Evolutionary conservation across 2,888 invertebrate species (phyloP).

Genomic region (Lysandra coridon): DNA sequence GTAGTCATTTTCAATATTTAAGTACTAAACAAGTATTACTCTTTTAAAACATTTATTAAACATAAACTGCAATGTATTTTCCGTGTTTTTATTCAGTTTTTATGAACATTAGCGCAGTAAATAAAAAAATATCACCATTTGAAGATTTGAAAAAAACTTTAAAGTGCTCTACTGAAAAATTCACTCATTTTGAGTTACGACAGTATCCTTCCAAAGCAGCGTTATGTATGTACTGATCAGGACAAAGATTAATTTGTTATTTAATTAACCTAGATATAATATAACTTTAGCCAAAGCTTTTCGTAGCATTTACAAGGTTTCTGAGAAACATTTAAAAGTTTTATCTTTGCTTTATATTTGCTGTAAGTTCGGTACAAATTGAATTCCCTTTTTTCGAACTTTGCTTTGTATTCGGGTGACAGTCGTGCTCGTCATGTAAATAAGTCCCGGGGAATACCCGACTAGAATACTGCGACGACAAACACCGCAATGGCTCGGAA

Average conservation of each 20-base stretch:
- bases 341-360: conserved; percentile 20
- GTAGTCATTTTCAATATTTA: no score
- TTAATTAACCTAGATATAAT: neutral
- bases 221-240: no score
- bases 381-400: conserved; percentile 20
- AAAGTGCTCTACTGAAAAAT: no score
- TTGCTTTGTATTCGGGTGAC: conserved; percentile 22
- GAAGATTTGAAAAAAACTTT: no score
- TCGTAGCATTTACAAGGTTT: neutral
- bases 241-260: neutral
- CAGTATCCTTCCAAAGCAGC: no score
- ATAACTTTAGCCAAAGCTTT: neutral
- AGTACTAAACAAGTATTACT: no score
- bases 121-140: no score
- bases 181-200: no score
- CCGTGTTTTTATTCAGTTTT: no score
- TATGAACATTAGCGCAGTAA: no score
- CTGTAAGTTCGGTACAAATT: conserved; percentile 3
- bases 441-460: neutral
- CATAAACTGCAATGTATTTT: no score
- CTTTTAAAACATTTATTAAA: no score
- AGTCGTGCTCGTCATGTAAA: conserved; percentile 7
- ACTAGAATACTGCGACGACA: neutral
- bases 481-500: neutral
- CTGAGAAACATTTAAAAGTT: neutral